phyloP scores from a whole-genome alignment of 2,797 vertebrate species.

The Tinamus major region DNA sequence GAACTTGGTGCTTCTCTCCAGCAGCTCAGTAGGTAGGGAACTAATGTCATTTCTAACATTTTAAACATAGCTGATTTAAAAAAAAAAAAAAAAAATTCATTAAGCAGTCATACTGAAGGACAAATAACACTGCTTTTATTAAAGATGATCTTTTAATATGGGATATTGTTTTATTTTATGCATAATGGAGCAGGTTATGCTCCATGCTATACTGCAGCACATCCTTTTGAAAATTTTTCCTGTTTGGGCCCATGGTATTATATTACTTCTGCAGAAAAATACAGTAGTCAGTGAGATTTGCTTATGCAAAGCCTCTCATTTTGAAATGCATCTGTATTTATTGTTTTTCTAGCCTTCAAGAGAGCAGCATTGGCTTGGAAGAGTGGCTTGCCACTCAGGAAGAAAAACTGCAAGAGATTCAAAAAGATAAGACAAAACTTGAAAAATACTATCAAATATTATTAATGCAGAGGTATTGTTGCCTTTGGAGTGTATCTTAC shows the following conservation, averaged over 20 bases:
- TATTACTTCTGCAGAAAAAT: not conserved
- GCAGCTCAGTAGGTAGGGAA: conserved; percentile 83
- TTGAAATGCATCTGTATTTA: not conserved
- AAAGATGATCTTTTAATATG: not conserved
- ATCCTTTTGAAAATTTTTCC: not conserved
- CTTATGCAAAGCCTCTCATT: not conserved
- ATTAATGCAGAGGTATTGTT: conserved; percentile 84
- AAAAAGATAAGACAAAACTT: conserved; percentile 63
- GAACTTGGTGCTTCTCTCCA: conserved; percentile 80
- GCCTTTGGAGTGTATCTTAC: not conserved
- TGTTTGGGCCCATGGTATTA: not conserved
- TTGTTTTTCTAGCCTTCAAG: conserved; percentile 82
- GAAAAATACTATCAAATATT: conserved; percentile 80
- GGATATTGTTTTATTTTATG: not conserved
- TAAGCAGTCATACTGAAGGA: not conserved
- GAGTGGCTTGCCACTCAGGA: conserved; percentile 87
- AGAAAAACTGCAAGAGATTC: conserved; percentile 75
- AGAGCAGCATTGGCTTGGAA: conserved; percentile 77
- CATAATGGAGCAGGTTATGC: not conserved
- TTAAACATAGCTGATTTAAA: not conserved
- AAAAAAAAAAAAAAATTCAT: not conserved
- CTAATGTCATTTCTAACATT: not conserved
- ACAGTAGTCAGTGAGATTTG: not conserved
- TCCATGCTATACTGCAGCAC: not conserved
- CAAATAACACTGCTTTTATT: not conserved